Evolutionary conservation across 2,888 invertebrate species (phyloP).

Genomic region (Apodemia mormo): DNA sequence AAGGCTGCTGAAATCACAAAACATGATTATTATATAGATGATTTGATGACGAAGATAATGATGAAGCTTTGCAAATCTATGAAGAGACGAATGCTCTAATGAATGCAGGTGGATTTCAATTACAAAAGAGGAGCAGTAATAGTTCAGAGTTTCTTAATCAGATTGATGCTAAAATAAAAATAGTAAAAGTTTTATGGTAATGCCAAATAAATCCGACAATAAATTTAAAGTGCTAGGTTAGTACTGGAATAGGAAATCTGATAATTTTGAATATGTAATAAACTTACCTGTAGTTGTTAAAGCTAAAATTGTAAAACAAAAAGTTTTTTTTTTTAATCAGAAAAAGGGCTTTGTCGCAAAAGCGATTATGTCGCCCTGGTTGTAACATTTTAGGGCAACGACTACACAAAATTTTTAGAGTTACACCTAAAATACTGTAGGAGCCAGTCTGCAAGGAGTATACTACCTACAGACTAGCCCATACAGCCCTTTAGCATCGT

Average conservation of each 20-base stretch:
- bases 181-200: slow-evolving; percentile 1
- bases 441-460: too few species aligned
- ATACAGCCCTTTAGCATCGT: too few species aligned
- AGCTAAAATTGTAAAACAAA: not conserved
- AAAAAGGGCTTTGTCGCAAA: too few species aligned
- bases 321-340: too few species aligned
- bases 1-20: slow-evolving; percentile 20
- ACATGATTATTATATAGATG: slow-evolving; percentile 37
- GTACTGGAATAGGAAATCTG: slow-evolving; percentile 21
- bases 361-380: too few species aligned
- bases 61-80: slow-evolving; percentile 33
- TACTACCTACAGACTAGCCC: too few species aligned
- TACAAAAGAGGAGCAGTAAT: slow-evolving; percentile 40
- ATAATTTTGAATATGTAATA: slow-evolving; percentile 18
- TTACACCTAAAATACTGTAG: too few species aligned
- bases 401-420: too few species aligned
- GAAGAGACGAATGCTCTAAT: slow-evolving; percentile 40
- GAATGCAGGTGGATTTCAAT: slow-evolving; percentile 40
- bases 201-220: slow-evolving; percentile 20
- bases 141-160: slow-evolving; percentile 21
- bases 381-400: too few species aligned
- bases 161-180: not conserved
- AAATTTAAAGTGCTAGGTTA: slow-evolving; percentile 26
- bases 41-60: slow-evolving; percentile 35
- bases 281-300: slow-evolving; percentile 3